phyloP scores from a whole-genome alignment of 2,888 invertebrate genomes.

The Digitonthophagus gazella region DNA sequence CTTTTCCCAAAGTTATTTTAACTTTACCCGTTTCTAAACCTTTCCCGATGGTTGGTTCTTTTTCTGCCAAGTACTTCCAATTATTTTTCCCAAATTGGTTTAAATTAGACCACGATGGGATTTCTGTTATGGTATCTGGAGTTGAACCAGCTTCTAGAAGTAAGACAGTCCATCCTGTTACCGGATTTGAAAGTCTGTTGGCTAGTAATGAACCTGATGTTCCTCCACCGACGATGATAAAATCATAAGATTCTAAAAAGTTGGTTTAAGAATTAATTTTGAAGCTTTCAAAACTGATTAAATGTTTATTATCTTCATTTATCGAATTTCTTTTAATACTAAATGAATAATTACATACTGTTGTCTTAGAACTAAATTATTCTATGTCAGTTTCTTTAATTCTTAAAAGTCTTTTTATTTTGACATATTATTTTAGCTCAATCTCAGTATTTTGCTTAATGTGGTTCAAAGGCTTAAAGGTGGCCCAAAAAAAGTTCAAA shows the following conservation, averaged over 20 bases:
- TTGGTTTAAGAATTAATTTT: too few species aligned
- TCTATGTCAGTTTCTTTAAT: too few species aligned
- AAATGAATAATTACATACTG: too few species aligned
- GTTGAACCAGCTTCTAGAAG: conserved; percentile 63
- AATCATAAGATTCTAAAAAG: conserved; percentile 45
- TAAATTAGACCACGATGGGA: conserved; percentile 55
- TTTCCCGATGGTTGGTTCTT: conserved; percentile 54
- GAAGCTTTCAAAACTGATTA: too few species aligned
- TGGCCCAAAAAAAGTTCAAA: too few species aligned
- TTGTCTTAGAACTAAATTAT: too few species aligned
- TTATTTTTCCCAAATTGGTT: conserved; percentile 58
- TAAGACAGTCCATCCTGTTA: conserved; percentile 58
- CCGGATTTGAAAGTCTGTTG: conserved; percentile 45
- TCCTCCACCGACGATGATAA: conserved; percentile 53
- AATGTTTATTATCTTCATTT: too few species aligned
- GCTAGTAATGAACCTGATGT: conserved; percentile 55
- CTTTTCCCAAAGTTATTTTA: conserved; percentile 59
- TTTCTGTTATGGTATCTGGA: conserved; percentile 54
- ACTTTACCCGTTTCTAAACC: conserved; percentile 40
- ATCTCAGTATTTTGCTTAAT: too few species aligned
- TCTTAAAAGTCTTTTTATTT: too few species aligned
- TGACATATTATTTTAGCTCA: too few species aligned
- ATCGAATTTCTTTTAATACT: too few species aligned
- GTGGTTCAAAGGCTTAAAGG: too few species aligned
- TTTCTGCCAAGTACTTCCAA: conserved; percentile 61